These are phyloP conservation scores for Tolypeutes matacus DNA, from an alignment of 2,797 vertebrate species.

Conservation along the genomic window DNA sequence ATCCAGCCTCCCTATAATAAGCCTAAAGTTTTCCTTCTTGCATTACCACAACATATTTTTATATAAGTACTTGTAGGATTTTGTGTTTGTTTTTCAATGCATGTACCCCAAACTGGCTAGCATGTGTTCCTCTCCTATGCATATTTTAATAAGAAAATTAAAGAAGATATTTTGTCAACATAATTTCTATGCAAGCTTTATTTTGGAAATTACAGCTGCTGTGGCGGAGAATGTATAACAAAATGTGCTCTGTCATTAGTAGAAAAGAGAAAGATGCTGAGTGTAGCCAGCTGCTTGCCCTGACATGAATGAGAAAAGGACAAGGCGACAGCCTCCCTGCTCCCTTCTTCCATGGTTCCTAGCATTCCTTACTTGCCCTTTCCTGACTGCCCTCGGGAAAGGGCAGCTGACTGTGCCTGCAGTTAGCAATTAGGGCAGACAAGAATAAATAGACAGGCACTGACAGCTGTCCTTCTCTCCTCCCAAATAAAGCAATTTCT, in stretches of 20 bases:
- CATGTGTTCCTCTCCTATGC: not conserved
- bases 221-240: conserved; percentile 43
- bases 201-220: conserved; percentile 65
- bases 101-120: not conserved
- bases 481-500: not conserved
- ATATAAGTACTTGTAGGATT: not conserved
- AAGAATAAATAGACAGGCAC: not conserved
- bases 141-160: conserved; percentile 47
- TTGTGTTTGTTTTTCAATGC: not conserved
- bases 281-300: not conserved
- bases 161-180: not conserved
- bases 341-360: not conserved
- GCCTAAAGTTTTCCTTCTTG: not conserved
- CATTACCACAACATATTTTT: not conserved
- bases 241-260: conserved; percentile 57
- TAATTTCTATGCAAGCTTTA: conserved; percentile 25
- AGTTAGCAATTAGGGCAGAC: not conserved
- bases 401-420: not conserved
- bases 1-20: not conserved
- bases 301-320: not conserved
- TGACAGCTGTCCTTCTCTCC: not conserved
- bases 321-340: not conserved
- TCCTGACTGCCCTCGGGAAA: not conserved
- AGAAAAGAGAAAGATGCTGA: conserved; percentile 21
- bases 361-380: not conserved